Evolutionary conservation across 2,797 vertebrate species (phyloP), one percentile per base, ranked within the genome.

Genomic region (Sebastes hubbsi): DNA sequence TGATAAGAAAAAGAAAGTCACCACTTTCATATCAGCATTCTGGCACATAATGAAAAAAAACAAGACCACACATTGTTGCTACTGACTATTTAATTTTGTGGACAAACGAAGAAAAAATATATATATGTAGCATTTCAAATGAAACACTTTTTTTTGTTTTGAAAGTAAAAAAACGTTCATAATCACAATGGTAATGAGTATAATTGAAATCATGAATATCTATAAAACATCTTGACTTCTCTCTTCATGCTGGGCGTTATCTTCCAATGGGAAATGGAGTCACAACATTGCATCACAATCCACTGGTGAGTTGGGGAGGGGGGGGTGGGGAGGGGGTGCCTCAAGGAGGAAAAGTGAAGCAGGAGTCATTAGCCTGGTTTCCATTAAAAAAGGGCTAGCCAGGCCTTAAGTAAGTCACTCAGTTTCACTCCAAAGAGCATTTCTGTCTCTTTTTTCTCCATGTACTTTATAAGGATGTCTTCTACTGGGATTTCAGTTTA

Each of bases 71-170:
- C 69, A 58, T 24, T 67, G 84, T 88, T 88, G 88, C 93, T 96
- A 96, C 94, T 89, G 87, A 94, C 92, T 90, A 95, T 96, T 96
- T 96, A 95, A 95, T 96, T 96, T 92, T 91, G 90, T 93, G 89
- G 88, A 95, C 92, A 94, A 96, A 94, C 86, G 77, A 91, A 92
- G 84, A 95, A 90, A 89, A 84, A 63, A 91, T 86, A 89, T 84
- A 95, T 94, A 95, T 91, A 95, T 92, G 92, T 69, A 93, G 94
- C 92, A 94, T 95, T 95, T 95, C 80, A 88, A 91, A 92, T 81
- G 84, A 95, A 95, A 95, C 29, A 74, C 88, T 83, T 85, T 89
- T 63, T 87, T 88, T 87, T 83, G 84, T 89, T 63, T 87, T 88
- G 71, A 94, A 94, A 92, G 66, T 78, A 95, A 95, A 68, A 93